Evolutionary conservation across 2,888 invertebrate genomes (phyloP).

Genomic region (Acronicta psi): DNA sequence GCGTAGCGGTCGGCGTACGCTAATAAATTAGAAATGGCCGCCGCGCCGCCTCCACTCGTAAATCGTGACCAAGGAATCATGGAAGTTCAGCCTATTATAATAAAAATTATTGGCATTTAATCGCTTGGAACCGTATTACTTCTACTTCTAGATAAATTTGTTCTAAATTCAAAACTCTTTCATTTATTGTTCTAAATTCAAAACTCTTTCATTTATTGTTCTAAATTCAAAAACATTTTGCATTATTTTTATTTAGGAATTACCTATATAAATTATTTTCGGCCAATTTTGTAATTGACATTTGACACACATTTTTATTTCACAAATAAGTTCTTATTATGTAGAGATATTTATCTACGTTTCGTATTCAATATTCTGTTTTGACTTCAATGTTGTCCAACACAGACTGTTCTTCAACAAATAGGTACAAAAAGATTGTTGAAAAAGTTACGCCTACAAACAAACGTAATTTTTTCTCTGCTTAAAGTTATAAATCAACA

Average conservation of each 20-base stretch:
- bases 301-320: too few relatives aligned
- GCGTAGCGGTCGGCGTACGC: slow-evolving; percentile 19
- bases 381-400: slow-evolving; percentile 11
- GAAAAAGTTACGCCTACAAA: slow-evolving; percentile 15
- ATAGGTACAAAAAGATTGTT: slow-evolving; percentile 32
- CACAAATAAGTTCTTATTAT: too few relatives aligned
- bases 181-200: too few relatives aligned
- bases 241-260: too few relatives aligned
- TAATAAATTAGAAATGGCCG: slow-evolving; percentile 60
- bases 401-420: slow-evolving; percentile 10
- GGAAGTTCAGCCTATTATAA: slow-evolving; percentile 37
- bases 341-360: background rate
- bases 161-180: too few relatives aligned
- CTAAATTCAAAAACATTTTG: too few relatives aligned
- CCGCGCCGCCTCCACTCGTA: slow-evolving; percentile 39
- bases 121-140: too few relatives aligned
- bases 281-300: too few relatives aligned
- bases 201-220: too few relatives aligned
- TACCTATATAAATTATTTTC: too few relatives aligned
- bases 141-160: too few relatives aligned
- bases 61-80: slow-evolving; percentile 54
- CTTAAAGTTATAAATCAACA: slow-evolving; percentile 14
- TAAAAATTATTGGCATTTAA: background rate
- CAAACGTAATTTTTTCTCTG: slow-evolving; percentile 25
- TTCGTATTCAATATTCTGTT: background rate